Evolutionary conservation across 2,888 invertebrate genomes (phyloP), one percentile per base, ranked within the genome.

Genomic region (Pandemis corylana): DNA sequence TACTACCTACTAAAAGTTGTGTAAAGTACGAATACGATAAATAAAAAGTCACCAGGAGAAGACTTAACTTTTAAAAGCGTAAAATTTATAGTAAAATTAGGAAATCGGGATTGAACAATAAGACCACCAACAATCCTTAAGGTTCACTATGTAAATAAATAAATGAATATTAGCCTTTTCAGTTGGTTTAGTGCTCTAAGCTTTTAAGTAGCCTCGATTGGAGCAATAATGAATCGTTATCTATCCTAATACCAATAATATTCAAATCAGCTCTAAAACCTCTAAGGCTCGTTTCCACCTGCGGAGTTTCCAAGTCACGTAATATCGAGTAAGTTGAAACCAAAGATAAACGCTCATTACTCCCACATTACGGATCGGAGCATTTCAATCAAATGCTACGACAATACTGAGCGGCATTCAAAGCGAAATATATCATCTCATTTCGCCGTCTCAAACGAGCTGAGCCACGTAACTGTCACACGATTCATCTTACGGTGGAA

Each of bases 371-470:
- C 64, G 59, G 78, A 74, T 77, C 80, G 72, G 77, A 76, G 78
- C 76, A 81, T 78, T 85, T 87, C 87, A 85, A 83, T 87, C 86
- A 86, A 82, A 84, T 76, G 78, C 77, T 79, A 80, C 78, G 85
- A 87, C 88, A 86, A 87, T 85, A 80, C 82, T 81, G 81, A 82
- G 80, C 80, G 83, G 79, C 80, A 81, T 77, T 84, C 83, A 81
- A 81, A 83, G 81, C 78, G 83, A 81, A 82, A 86, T 83, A 84
- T 80, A 83, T 86, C 82, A 84, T 85, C 85, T 84, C 65, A 61
- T 70, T 64, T 69, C 68, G 71, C 53, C 71, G 70, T 46, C 75
- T 73, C 76, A 68, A 76, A 74, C 71, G 76, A 70, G 68, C 75
- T 71, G 76, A 71, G 76, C 65, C 63, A 42, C 70, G 74, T 63